Conservation (phyloP, 2,888 invertebrate genomes). For the Patella caerulea region DNA sequence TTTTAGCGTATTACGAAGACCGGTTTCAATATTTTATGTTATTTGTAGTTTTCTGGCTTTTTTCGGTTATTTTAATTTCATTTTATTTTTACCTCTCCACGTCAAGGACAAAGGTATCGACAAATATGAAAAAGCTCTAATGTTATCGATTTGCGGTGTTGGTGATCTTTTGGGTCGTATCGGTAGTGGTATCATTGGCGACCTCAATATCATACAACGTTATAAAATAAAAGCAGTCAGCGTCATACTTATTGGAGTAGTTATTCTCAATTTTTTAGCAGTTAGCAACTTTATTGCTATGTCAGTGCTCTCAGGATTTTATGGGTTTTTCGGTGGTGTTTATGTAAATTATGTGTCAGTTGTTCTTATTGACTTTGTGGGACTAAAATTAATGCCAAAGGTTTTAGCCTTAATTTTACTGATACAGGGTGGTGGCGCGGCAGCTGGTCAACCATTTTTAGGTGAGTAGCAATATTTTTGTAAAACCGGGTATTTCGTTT, state of each 20-base stretch:
- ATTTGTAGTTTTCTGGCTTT: conserved; percentile 52
- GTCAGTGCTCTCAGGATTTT: conserved; percentile 50
- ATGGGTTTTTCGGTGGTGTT: conserved; percentile 61
- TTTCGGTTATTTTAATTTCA: conserved; percentile 61
- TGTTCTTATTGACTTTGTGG: conserved; percentile 59
- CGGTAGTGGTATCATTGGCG: conserved; percentile 50
- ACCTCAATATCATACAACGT: conserved; percentile 46
- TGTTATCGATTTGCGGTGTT: conserved; percentile 57
- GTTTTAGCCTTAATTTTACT: conserved; percentile 55
- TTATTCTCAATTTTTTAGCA: conserved; percentile 46
- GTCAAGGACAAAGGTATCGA: conserved; percentile 40
- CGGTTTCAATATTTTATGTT: conserved; percentile 46
- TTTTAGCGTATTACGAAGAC: conserved; percentile 50
- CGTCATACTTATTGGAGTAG: conserved; percentile 44
- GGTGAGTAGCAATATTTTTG: conserved; percentile 42
- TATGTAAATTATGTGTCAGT: conserved; percentile 54
- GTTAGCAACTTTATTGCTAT: conserved; percentile 46
- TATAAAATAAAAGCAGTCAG: conserved; percentile 51
- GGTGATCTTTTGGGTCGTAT: conserved; percentile 57
- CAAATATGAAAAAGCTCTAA: conserved; percentile 48
- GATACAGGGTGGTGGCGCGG: conserved; percentile 58
- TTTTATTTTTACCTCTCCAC: conserved; percentile 54
- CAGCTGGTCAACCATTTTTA: conserved; percentile 54
- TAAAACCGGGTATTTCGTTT: background rate
- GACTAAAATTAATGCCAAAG: conserved; percentile 51